These are phyloP conservation scores for Petrocephalus schoutedeni DNA, from an alignment of 2,797 vertebrate species.

Conservation along the genomic window DNA sequence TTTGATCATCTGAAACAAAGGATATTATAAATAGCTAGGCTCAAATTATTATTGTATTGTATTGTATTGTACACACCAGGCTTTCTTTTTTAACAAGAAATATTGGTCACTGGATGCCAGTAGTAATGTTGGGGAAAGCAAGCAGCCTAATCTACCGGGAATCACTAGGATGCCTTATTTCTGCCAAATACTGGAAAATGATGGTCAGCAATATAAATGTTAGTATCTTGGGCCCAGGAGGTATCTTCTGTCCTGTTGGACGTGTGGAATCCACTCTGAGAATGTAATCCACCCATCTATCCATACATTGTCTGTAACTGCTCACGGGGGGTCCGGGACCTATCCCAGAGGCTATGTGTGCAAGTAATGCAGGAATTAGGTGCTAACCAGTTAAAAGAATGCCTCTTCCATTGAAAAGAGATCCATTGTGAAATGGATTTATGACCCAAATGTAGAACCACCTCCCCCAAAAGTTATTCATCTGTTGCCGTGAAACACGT, in stretches of 20 bases:
- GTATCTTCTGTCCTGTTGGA: neutral
- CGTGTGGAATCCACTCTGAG: neutral
- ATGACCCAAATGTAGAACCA: neutral
- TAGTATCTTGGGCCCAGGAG: neutral
- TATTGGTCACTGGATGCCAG: neutral
- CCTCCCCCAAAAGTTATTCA: constrained; percentile 16
- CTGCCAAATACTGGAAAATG: neutral
- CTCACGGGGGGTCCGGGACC: neutral
- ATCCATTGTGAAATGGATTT: neutral
- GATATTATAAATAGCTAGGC: neutral
- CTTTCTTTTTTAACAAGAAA: neutral
- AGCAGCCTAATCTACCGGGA: neutral
- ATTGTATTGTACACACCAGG: neutral
- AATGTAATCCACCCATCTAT: neutral
- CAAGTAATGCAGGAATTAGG: neutral
- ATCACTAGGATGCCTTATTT: neutral
- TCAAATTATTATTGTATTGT: neutral
- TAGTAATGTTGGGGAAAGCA: neutral
- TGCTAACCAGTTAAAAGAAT: neutral
- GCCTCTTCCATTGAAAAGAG: neutral
- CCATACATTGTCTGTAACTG: neutral
- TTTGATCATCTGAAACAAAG: neutral
- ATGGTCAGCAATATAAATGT: neutral
- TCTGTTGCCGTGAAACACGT: constrained; percentile 39
- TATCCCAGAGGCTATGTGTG: neutral